Conservation (phyloP, 2,113 vertebrate species). For the Lasiurus borealis region DNA sequence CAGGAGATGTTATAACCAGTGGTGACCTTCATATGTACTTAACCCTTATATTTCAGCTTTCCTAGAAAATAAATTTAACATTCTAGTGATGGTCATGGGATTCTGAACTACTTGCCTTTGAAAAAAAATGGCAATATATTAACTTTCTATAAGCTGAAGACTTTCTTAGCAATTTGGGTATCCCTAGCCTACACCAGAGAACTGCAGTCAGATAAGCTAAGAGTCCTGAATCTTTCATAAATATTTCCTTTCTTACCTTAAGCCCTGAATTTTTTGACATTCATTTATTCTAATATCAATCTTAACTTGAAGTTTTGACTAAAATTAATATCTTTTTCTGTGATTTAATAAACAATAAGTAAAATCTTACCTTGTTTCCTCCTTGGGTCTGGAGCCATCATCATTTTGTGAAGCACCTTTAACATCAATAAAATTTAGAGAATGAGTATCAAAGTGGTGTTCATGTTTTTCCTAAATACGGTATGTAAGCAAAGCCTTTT, state of each 20-base stretch:
- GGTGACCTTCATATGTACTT: not conserved
- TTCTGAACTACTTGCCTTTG: not conserved
- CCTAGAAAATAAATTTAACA: not conserved
- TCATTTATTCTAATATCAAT: not conserved
- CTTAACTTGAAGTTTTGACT: constrained; percentile 11
- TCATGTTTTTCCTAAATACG: not conserved
- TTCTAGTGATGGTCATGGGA: not conserved
- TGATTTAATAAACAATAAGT: constrained; percentile 33
- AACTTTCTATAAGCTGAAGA: not conserved
- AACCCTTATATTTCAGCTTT: constrained; percentile 7
- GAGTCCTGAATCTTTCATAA: constrained; percentile 24
- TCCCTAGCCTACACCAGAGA: not conserved
- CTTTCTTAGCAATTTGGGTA: not conserved
- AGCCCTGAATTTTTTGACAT: not conserved
- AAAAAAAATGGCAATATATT: not conserved
- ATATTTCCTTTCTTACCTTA: constrained; percentile 3
- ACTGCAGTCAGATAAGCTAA: not conserved
- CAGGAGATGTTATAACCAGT: not conserved
- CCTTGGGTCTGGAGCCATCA: constrained; percentile 87
- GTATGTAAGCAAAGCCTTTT: constrained; percentile 44
- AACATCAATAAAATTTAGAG: constrained; percentile 78
- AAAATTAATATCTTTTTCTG: not conserved
- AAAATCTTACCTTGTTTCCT: constrained; percentile 87
- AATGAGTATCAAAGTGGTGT: constrained; percentile 68
- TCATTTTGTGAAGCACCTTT: constrained; percentile 90